Percentiles rank a stretch among this genome's conserved stretches.
Evolutionary conservation across 2,113 vertebrate genomes (phyloP).

Genomic region (Indri indri): DNA sequence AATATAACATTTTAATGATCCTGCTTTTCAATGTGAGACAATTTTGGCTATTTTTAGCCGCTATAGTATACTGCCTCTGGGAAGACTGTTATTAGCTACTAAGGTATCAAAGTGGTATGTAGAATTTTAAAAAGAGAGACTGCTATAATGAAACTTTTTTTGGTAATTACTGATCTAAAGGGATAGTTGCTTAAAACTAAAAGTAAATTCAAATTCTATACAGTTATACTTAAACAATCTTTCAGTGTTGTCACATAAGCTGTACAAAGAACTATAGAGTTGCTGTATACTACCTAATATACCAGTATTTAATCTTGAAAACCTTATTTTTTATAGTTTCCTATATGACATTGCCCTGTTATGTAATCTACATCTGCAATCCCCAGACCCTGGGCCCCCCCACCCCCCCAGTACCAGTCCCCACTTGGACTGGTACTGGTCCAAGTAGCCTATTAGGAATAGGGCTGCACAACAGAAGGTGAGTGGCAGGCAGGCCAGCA

Average conservation of each 20-base stretch:
- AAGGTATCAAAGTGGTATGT: not conserved
- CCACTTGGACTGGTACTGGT: too few species aligned
- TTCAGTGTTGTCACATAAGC: not conserved
- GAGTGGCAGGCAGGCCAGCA: too few species aligned
- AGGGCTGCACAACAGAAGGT: too few species aligned
- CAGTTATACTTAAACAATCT: not conserved
- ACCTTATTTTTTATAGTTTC: not conserved
- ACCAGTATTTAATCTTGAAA: slow-evolving; percentile 31
- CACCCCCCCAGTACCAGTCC: too few species aligned
- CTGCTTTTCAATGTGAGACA: not conserved
- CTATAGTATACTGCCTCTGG: not conserved
- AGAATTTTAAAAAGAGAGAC: not conserved
- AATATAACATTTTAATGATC: slow-evolving; percentile 7
- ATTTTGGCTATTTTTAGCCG: not conserved
- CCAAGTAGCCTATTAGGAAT: too few species aligned
- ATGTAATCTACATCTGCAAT: not conserved
- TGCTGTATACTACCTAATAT: not conserved
- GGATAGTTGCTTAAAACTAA: not conserved
- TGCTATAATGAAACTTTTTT: not conserved
- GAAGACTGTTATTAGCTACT: not conserved
- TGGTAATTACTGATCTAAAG: not conserved
- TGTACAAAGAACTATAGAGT: not conserved
- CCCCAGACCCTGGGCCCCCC: too few species aligned
- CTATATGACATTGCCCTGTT: not conserved
- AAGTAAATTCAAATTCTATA: not conserved